Conservation (phyloP, 1,140 invertebrate genomes). For the Lepeophtheirus salmonis region DNA sequence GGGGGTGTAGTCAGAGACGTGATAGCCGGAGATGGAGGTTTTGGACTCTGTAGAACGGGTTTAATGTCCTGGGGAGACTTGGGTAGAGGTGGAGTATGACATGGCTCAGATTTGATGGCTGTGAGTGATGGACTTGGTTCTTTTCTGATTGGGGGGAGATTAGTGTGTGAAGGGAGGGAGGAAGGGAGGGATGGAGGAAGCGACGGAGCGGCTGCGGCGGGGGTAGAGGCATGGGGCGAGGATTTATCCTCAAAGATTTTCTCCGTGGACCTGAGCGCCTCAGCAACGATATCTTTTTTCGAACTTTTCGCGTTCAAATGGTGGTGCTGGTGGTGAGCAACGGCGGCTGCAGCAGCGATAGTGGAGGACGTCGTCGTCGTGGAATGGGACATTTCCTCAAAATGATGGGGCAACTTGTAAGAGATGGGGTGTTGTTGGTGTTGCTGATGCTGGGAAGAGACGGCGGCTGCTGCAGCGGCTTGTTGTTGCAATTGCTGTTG, state of each 20-base stretch:
- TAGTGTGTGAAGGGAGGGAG: too few relatives aligned
- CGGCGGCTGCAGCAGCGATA: background rate
- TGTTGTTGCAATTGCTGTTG: slow-evolving; percentile 1
- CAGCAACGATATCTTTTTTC: background rate
- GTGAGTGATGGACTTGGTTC: too few relatives aligned
- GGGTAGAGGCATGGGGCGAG: background rate
- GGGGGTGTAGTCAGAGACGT: background rate
- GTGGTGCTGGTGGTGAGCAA: background rate
- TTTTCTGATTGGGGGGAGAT: too few relatives aligned
- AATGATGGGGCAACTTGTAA: slow-evolving; percentile 11
- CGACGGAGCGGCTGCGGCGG: background rate
- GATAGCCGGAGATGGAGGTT: background rate
- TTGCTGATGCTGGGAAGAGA: slow-evolving; percentile 8
- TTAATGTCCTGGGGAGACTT: background rate
- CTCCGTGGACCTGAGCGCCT: too few relatives aligned
- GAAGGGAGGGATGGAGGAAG: background rate
- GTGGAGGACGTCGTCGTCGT: background rate
- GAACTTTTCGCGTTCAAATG: background rate
- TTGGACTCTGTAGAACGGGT: background rate
- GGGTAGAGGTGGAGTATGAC: too few relatives aligned
- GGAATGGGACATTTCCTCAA: background rate
- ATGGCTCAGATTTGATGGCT: slow-evolving; percentile 3
- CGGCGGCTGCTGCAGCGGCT: background rate
- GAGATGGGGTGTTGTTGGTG: slow-evolving; percentile 15
- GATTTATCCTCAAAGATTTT: background rate